Conservation (phyloP, 2,888 invertebrate species). For the Phytoseiulus persimilis region DNA sequence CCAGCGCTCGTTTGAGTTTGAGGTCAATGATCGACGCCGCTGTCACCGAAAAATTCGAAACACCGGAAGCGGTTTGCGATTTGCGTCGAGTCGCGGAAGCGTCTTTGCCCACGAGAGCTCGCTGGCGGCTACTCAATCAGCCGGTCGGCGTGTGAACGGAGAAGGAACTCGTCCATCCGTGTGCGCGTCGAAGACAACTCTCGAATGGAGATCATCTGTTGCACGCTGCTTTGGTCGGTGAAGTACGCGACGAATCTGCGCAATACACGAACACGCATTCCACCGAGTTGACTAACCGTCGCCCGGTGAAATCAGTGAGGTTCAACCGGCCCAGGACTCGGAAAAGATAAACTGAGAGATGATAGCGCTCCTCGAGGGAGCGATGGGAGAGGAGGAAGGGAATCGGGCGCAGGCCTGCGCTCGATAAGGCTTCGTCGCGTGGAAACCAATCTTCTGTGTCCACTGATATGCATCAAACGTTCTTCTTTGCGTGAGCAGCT, state of each 20-base stretch:
- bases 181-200: not conserved
- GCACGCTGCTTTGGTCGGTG: not conserved
- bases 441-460: too few relatives aligned
- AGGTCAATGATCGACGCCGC: not conserved
- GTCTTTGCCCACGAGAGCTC: not conserved
- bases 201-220: not conserved
- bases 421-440: too few relatives aligned
- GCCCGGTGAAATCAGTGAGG: not conserved
- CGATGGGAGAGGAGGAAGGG: too few relatives aligned
- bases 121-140: not conserved
- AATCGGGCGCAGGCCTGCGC: too few relatives aligned
- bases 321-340: too few relatives aligned
- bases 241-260: not conserved
- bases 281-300: not conserved
- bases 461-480: too few relatives aligned
- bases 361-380: too few relatives aligned
- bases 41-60: not conserved
- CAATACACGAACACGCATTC: not conserved
- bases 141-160: not conserved
- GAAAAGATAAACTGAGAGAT: too few relatives aligned
- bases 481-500: too few relatives aligned
- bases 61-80: not conserved
- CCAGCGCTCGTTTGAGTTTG: not conserved
- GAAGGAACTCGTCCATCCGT: not conserved
- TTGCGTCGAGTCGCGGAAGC: constrained; percentile 5